A percentile compares a stretch with the other conserved stretches of the same genome.
Evolutionary conservation across 2,888 invertebrate genomes (phyloP).

Genomic region (Neuroscelio doddi): DNA sequence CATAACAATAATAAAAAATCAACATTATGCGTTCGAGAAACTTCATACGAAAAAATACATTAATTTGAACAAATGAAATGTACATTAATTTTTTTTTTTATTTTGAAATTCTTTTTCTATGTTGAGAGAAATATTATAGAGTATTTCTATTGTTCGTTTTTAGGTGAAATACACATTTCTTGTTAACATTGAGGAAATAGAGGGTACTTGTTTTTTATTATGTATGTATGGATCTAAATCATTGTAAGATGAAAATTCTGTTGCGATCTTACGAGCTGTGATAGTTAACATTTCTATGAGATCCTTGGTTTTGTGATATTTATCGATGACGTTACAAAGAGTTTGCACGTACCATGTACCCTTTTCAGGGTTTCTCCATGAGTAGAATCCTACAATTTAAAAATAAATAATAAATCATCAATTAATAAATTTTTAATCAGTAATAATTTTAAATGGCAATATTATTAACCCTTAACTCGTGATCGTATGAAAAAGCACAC

Average conservation of each 20-base stretch:
- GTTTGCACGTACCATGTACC: slow-evolving; percentile 78
- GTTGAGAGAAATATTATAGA: not conserved
- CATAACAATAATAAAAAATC: not conserved
- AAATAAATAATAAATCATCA: not conserved
- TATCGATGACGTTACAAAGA: slow-evolving; percentile 72
- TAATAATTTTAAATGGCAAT: too few species aligned
- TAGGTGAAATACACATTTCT: slow-evolving; percentile 66
- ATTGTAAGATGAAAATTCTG: slow-evolving; percentile 72
- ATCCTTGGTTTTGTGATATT: slow-evolving; percentile 72
- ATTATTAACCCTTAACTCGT: too few species aligned
- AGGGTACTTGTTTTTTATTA: slow-evolving; percentile 74
- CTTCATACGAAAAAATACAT: not conserved
- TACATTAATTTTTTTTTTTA: not conserved
- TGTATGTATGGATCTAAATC: slow-evolving; percentile 52
- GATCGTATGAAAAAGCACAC: too few species aligned
- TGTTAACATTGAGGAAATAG: slow-evolving; percentile 73
- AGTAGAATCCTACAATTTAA: slow-evolving; percentile 72
- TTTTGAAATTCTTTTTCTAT: too few species aligned
- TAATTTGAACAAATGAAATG: not conserved
- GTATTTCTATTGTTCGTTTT: slow-evolving; percentile 11
- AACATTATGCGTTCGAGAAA: too few species aligned
- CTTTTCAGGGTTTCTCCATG: slow-evolving; percentile 74
- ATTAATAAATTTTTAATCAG: too few species aligned
- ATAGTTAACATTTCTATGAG: slow-evolving; percentile 74
- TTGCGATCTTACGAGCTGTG: slow-evolving; percentile 73